These are phyloP conservation scores for Fragum fragum DNA, from an alignment of 2,888 invertebrate genomes.

Conservation along the genomic window DNA sequence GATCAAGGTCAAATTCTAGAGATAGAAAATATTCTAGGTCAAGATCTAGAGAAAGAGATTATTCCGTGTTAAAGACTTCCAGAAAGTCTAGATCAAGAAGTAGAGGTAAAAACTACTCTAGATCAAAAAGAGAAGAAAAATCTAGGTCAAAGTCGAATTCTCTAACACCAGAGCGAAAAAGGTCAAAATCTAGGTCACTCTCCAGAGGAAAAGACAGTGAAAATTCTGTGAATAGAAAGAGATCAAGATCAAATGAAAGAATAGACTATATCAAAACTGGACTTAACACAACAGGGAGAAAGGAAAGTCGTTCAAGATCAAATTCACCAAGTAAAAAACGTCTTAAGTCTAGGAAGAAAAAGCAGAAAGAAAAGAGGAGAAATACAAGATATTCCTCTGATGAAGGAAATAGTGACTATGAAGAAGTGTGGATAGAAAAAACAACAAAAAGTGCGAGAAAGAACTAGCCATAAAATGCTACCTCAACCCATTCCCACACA, in stretches of 20 bases:
- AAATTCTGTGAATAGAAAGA: neutral
- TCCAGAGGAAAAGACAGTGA: no score
- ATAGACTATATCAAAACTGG: neutral
- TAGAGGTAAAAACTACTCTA: constrained; percentile 14
- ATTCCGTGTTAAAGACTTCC: neutral
- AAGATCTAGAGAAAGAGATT: constrained; percentile 22
- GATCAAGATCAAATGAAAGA: constrained; percentile 32
- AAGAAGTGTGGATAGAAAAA: constrained; percentile 38
- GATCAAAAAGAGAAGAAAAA: neutral
- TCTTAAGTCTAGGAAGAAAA: constrained; percentile 27
- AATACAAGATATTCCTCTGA: constrained; percentile 14
- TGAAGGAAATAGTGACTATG: constrained; percentile 12
- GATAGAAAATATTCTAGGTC: neutral
- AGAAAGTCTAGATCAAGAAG: constrained; percentile 29
- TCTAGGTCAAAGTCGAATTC: constrained; percentile 30
- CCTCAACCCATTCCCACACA: no score
- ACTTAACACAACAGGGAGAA: neutral
- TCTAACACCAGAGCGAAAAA: no score
- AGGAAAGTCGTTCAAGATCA: constrained; percentile 1
- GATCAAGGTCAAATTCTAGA: constrained; percentile 43
- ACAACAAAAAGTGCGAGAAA: constrained; percentile 2
- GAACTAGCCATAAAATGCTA: no score
- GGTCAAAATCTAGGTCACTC: constrained; percentile 3
- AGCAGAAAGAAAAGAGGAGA: constrained; percentile 17
- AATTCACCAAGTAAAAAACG: constrained; percentile 32